Evolutionary conservation across 2,888 invertebrate species (phyloP).

Genomic region (Melieria picta): DNA sequence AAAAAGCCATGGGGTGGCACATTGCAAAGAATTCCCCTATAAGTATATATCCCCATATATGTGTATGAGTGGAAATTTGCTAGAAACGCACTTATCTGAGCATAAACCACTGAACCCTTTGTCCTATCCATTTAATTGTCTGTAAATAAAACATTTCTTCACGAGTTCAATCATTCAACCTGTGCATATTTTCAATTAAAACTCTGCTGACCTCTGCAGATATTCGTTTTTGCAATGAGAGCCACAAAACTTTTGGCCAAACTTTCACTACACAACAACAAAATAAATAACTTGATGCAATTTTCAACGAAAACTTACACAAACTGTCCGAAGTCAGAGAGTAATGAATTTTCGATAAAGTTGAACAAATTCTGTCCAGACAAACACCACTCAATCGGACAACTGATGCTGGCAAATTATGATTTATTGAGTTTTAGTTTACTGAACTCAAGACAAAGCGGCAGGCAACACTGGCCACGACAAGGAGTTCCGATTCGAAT

Average conservation of each 20-base stretch:
- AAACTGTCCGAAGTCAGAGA: constrained; percentile 46
- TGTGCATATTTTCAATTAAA: constrained; percentile 18
- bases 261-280: constrained; percentile 28
- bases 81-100: no score
- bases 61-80: no score
- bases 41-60: no score
- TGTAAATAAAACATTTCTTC: no score
- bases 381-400: constrained; percentile 4
- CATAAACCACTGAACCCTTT: no score
- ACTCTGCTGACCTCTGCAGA: constrained; percentile 17
- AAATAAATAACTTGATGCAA: background rate
- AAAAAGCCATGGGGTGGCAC: no score
- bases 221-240: background rate
- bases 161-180: no score
- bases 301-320: constrained; percentile 5
- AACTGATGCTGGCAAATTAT: constrained; percentile 48
- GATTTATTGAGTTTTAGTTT: constrained; percentile 63
- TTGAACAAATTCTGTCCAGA: constrained; percentile 42
- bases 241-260: constrained; percentile 10
- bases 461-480: no score
- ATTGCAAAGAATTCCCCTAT: no score
- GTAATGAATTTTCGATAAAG: constrained; percentile 62
- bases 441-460: constrained; percentile 30
- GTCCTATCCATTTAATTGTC: no score
- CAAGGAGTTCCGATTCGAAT: background rate